phyloP scores from a whole-genome alignment of 2,113 vertebrate species.

The Gymnogyps californianus region DNA sequence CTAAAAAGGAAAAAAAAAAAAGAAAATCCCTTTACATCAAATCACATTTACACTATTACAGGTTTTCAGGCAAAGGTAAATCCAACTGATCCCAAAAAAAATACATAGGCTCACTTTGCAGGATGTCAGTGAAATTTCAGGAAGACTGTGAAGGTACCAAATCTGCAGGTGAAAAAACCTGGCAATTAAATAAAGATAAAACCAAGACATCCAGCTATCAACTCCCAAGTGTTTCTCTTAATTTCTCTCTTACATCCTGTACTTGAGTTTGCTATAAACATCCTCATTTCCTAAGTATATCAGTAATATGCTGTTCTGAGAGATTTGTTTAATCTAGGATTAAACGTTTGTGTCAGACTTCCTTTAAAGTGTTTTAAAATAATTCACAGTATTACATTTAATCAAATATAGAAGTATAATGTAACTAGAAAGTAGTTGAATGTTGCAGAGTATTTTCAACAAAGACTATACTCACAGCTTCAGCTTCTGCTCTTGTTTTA shows the following conservation, averaged over 20 bases:
- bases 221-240: background rate
- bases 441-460: background rate
- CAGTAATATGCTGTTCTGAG: background rate
- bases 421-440: background rate
- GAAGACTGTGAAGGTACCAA: background rate
- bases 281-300: background rate
- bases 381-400: background rate
- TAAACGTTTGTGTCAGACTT: background rate
- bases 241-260: background rate
- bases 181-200: background rate
- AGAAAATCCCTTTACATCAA: background rate
- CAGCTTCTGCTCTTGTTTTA: constrained; percentile 91
- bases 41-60: background rate
- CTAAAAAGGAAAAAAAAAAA: too few species aligned
- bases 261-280: background rate
- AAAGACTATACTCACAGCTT: constrained; percentile 80
- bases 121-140: background rate
- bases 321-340: background rate
- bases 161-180: background rate
- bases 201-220: background rate
- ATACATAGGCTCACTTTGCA: background rate
- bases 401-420: background rate
- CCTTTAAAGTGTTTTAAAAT: background rate
- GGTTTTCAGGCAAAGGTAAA: background rate
- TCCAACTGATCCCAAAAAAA: background rate